Percentiles rank a stretch among this genome's conserved stretches.
phyloP scores from a whole-genome alignment of 2,113 vertebrate genomes.

The Heptranchias perlo region DNA sequence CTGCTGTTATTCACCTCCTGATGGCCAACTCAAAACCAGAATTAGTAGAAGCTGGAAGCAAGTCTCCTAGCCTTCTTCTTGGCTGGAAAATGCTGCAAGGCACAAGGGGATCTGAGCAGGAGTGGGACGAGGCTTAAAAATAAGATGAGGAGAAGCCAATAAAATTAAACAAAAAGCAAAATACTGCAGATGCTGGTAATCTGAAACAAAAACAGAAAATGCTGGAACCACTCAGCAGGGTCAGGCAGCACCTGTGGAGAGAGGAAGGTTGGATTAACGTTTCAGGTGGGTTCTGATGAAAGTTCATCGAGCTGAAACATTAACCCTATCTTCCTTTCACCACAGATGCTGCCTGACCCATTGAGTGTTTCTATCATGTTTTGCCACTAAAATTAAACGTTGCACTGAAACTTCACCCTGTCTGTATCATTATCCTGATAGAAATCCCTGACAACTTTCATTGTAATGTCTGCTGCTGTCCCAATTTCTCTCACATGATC shows the following conservation, averaged over 20 bases:
- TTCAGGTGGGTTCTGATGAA: background rate
- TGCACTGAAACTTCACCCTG: background rate
- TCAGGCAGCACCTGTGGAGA: background rate
- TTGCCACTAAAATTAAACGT: background rate
- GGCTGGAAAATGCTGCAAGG: background rate
- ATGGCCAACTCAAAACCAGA: background rate
- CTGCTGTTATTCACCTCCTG: background rate
- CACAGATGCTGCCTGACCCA: background rate
- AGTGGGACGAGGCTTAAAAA: background rate
- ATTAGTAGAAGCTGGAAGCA: background rate
- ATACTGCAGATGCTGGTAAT: background rate
- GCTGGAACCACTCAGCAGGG: background rate
- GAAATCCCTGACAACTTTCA: background rate
- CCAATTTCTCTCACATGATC: background rate
- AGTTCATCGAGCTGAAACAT: background rate
- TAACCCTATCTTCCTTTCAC: background rate
- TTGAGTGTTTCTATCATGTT: background rate
- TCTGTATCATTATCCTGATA: background rate
- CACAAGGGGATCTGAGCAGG: background rate
- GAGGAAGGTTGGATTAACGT: background rate
- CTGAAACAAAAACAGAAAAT: background rate
- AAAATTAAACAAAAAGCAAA: constrained; percentile 9
- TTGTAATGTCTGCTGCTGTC: background rate
- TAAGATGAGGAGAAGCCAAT: background rate
- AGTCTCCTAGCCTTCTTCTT: constrained; percentile 12